Conservation (phyloP, 2,888 invertebrate species). For the Sussaba pulchella region DNA sequence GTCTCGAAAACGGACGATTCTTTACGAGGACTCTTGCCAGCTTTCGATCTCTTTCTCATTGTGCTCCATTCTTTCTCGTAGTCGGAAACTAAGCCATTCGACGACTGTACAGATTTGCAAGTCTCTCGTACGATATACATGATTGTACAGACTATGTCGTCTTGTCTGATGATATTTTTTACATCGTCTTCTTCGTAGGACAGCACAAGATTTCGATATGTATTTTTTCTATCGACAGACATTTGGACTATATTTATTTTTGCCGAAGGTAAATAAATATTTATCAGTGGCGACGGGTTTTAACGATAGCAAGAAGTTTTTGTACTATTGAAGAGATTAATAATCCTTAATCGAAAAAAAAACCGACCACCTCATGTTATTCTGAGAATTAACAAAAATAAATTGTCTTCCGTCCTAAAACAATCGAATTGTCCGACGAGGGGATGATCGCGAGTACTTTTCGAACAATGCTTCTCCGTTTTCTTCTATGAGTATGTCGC, state of each 20-base stretch:
- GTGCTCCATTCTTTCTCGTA: conserved; percentile 1
- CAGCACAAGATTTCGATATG: background rate
- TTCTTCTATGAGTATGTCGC: background rate
- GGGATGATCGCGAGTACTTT: conserved; percentile 37
- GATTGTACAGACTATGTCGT: no score
- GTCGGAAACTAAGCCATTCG: conserved; percentile 37
- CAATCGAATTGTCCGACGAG: conserved; percentile 23
- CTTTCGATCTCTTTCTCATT: conserved; percentile 28
- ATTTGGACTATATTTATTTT: conserved; percentile 2
- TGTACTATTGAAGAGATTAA: no score
- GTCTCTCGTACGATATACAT: conserved; percentile 15
- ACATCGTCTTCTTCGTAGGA: background rate
- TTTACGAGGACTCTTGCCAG: conserved; percentile 65
- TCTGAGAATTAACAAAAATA: no score
- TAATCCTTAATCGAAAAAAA: no score
- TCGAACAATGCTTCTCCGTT: background rate
- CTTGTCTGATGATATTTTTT: background rate
- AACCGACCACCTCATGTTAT: no score
- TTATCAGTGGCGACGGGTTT: no score
- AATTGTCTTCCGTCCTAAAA: background rate
- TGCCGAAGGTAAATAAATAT: no score
- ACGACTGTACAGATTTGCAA: conserved; percentile 66
- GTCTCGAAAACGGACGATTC: conserved; percentile 70
- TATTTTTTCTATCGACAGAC: background rate
- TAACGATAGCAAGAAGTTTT: no score